A percentile compares a stretch with the other conserved stretches of the same genome.
Conservation (phyloP, 53 echinoderm and acorn worm genomes). For the Stichopus horrens region DNA sequence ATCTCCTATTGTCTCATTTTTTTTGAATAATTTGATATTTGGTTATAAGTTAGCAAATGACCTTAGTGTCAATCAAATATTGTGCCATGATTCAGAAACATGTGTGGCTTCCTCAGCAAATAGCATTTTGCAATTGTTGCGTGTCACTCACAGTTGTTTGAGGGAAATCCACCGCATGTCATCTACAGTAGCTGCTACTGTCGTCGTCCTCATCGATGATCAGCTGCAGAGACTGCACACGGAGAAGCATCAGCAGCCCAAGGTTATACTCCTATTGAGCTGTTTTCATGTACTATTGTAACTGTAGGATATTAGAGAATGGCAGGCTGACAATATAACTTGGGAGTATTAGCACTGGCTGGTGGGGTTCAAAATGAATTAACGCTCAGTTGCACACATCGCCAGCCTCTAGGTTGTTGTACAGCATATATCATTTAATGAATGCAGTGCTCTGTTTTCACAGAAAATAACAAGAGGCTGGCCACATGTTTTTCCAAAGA, state of each 20-base stretch:
- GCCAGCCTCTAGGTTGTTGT: not conserved
- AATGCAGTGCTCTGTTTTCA: slow-evolving; percentile 29
- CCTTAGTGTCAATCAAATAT: no score
- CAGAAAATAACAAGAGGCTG: slow-evolving; percentile 27
- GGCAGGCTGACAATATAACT: not conserved
- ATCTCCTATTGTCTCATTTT: no score
- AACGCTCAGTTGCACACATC: slow-evolving; percentile 34
- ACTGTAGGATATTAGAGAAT: not conserved
- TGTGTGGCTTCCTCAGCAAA: no score
- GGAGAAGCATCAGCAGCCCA: not conserved
- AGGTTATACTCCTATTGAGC: not conserved
- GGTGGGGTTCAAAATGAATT: not conserved
- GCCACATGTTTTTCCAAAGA: slow-evolving; percentile 8
- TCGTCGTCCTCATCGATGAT: not conserved
- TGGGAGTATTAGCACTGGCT: not conserved
- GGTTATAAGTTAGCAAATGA: no score
- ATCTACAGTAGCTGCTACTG: not conserved
- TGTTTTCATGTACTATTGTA: not conserved
- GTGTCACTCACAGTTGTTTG: slow-evolving; percentile 13
- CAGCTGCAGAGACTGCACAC: no score
- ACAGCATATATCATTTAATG: not conserved
- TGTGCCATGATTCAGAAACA: no score
- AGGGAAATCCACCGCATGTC: slow-evolving; percentile 27
- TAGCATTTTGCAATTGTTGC: not conserved
- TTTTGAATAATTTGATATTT: no score